Evolutionary conservation across 35 echinoderm and acorn worm species (phyloP), one percentile per base, ranked within the genome.

Genomic region (Lytechinus pictus): DNA sequence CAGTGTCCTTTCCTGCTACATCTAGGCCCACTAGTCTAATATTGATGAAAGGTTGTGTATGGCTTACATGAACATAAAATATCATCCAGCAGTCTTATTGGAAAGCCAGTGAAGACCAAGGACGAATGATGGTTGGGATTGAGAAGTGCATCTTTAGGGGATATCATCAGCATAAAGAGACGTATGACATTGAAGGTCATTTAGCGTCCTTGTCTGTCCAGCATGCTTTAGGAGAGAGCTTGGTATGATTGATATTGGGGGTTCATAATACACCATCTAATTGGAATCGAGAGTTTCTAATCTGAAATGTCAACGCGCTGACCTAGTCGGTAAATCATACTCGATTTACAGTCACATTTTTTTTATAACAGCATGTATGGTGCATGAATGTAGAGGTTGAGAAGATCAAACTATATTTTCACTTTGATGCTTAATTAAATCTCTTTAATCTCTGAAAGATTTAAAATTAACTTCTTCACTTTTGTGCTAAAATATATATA

Each of bases 261-360:
- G 66, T 79, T 79, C 66, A 79, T 79, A 79, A 79, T 79, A 79
- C 66, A 79, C 19, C 66, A 79, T 79, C 88, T 90, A 90, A 90
- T 90, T 90, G 88, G 52, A 90, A 90, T 90, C 27, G 88, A 90
- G 88, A 90, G 88, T 52, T 90, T 90, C 88, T 90, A 90, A 90
- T 90, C 52, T 44, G 29, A 90, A 90, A 90, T 90, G 88, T 90
- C 88, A 90, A 54, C 88, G 5, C 2, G 88, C 19, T 21, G 88
- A 90, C 88, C 88, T 14, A 6, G 66, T 79, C 19, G 6, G 88
- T 54, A 52, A 90, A 90, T 90, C 52, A 33, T 27, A 90, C 29
- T 52, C 27, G 29, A 90, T 90, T 90, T 90, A 90, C 10, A 52
- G 3, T 9, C 52, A 21, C 52, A 21, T 8, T 44, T 90, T 90